A percentile compares a stretch with the other conserved stretches of the same genome.
Evolutionary conservation across 1,140 invertebrate genomes (phyloP).

Genomic region (Tetragonula clypearis): DNA sequence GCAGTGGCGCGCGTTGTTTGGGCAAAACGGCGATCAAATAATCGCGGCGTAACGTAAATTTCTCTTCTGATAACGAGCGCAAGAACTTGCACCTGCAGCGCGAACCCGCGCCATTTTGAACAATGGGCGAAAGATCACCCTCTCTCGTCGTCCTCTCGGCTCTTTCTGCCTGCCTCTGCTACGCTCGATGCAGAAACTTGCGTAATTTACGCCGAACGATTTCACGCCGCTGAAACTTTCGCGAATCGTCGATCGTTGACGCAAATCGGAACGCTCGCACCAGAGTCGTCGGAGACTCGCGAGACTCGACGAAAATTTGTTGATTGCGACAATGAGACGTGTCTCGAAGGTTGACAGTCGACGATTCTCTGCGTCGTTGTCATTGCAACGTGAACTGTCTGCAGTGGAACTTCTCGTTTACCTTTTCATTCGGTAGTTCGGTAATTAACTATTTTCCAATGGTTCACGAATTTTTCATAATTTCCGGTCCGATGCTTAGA

Average conservation of each 20-base stretch:
- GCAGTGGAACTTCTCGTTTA: no score
- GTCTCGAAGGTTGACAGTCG: no score
- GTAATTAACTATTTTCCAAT: no score
- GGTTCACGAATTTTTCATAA: no score
- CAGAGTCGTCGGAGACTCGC: not conserved
- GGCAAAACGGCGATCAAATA: constrained; percentile 1
- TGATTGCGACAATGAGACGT: not conserved
- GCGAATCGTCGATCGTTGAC: not conserved
- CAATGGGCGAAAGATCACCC: not conserved
- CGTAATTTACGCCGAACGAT: constrained; percentile 19
- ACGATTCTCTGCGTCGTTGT: no score
- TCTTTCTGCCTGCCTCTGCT: not conserved
- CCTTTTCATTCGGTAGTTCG: no score
- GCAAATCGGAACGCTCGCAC: no score
- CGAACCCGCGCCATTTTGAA: not conserved
- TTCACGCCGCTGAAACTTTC: not conserved
- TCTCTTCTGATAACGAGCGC: constrained; percentile 3
- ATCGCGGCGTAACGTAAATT: constrained; percentile 12
- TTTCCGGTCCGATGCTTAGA: no score
- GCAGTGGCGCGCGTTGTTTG: not conserved
- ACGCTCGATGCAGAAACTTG: not conserved
- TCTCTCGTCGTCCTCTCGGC: no score
- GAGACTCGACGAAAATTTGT: not conserved
- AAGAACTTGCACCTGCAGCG: not conserved
- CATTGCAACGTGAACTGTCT: no score